Evolutionary conservation across 2,888 invertebrate species (phyloP).

Genomic region (Scotopteryx bipunctaria): DNA sequence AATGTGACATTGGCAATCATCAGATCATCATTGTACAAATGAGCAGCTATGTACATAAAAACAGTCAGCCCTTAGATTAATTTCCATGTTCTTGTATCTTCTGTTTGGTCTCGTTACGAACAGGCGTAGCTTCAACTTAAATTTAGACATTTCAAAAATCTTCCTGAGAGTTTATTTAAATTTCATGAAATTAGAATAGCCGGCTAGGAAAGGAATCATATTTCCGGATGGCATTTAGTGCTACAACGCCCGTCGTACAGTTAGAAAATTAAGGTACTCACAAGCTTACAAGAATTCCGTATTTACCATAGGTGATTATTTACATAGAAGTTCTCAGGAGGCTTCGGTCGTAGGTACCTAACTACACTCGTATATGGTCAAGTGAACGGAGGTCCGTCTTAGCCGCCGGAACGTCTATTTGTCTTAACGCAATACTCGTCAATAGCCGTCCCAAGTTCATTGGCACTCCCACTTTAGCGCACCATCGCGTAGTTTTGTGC

Average conservation of each 20-base stretch:
- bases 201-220: too few species aligned
- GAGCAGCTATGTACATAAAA: too few species aligned
- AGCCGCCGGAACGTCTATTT: conserved; percentile 77
- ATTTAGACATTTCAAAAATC: too few species aligned
- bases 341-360: conserved; percentile 62
- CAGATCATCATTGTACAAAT: too few species aligned
- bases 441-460: conserved; percentile 81
- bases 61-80: too few species aligned
- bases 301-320: conserved; percentile 73
- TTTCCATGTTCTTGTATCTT: too few species aligned
- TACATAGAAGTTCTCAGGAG: conserved; percentile 77
- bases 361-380: conserved; percentile 62
- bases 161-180: too few species aligned
- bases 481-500: conserved; percentile 78
- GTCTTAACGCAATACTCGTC: conserved; percentile 83
- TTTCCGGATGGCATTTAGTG: conserved; percentile 13
- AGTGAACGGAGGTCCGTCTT: conserved; percentile 78
- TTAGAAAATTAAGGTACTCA: conserved; percentile 59
- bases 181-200: too few species aligned
- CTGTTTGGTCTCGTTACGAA: too few species aligned
- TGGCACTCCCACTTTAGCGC: conserved; percentile 80
- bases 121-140: too few species aligned
- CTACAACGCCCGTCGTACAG: conserved; percentile 49
- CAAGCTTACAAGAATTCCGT: conserved; percentile 71
- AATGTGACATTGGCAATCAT: too few species aligned